Evolutionary conservation across 1,140 invertebrate genomes (phyloP).

Genomic region (Pogonomyrmex barbatus): DNA sequence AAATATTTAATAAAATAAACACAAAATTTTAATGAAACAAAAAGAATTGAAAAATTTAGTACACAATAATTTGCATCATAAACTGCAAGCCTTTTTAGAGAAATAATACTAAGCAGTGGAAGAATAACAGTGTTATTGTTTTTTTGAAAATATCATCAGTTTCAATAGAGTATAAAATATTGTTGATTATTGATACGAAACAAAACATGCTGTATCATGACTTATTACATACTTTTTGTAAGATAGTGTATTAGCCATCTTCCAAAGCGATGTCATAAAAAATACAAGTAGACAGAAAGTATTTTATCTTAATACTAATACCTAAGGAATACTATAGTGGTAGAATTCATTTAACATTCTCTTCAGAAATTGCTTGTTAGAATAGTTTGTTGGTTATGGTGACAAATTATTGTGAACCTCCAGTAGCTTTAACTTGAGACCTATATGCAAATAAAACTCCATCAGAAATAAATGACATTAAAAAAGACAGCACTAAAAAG

Average conservation of each 20-base stretch:
- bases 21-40: constrained; percentile 14
- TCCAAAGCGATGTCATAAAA: constrained; percentile 29
- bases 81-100: background rate
- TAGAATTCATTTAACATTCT: constrained; percentile 17
- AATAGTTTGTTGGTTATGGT: constrained; percentile 22
- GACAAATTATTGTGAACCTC: constrained; percentile 53
- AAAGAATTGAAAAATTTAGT: constrained; percentile 8
- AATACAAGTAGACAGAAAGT: constrained; percentile 38
- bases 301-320: constrained; percentile 33
- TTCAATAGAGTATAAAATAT: constrained; percentile 6
- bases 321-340: constrained; percentile 7
- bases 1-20: background rate
- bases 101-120: constrained; percentile 15
- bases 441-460: constrained; percentile 43
- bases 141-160: background rate
- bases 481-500: background rate
- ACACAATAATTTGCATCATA: constrained; percentile 50
- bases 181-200: background rate
- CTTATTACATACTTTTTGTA: constrained; percentile 41
- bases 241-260: constrained; percentile 44
- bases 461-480: constrained; percentile 17
- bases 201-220: constrained; percentile 33
- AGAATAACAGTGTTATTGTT: background rate
- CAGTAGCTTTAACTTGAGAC: constrained; percentile 20
- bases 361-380: constrained; percentile 18